These are phyloP conservation scores for Paragorgia papillata DNA, from an alignment of 92 coral and sea anemone genomes.

Conservation along the genomic window DNA sequence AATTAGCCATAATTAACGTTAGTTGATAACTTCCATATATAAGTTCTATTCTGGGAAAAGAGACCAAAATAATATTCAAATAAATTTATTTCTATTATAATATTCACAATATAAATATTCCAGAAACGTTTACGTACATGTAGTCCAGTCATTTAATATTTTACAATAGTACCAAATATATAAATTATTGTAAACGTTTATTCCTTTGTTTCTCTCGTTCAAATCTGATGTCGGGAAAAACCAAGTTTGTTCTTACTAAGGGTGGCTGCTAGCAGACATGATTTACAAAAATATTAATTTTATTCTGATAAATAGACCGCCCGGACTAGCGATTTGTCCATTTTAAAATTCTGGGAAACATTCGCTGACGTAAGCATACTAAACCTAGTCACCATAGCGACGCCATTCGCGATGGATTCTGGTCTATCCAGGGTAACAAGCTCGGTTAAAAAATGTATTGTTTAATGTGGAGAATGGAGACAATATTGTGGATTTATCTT, in stretches of 20 bases:
- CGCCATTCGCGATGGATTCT: no score
- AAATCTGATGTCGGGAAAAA: no score
- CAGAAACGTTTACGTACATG: conserved; percentile 20
- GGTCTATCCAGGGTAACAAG: no score
- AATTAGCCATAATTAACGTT: no score
- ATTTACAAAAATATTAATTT: conserved; percentile 32
- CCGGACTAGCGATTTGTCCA: not conserved
- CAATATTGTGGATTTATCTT: no score
- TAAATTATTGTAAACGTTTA: conserved; percentile 31
- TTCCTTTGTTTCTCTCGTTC: not conserved
- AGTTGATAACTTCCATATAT: no score
- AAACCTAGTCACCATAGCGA: no score
- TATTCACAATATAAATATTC: conserved; percentile 47
- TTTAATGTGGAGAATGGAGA: no score
- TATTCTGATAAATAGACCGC: conserved; percentile 24
- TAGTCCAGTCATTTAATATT: not conserved
- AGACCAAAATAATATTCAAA: conserved; percentile 29
- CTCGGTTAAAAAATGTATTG: no score
- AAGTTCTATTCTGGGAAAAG: no score
- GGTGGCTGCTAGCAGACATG: not conserved
- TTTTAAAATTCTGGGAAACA: not conserved
- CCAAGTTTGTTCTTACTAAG: no score
- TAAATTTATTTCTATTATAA: conserved; percentile 49
- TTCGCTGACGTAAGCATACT: not conserved
- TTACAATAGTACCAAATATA: conserved; percentile 39